A percentile compares a stretch with the other conserved stretches of the same genome.
phyloP scores from a whole-genome alignment of 2,888 invertebrate genomes.

The Agonopterix subpropinquella region DNA sequence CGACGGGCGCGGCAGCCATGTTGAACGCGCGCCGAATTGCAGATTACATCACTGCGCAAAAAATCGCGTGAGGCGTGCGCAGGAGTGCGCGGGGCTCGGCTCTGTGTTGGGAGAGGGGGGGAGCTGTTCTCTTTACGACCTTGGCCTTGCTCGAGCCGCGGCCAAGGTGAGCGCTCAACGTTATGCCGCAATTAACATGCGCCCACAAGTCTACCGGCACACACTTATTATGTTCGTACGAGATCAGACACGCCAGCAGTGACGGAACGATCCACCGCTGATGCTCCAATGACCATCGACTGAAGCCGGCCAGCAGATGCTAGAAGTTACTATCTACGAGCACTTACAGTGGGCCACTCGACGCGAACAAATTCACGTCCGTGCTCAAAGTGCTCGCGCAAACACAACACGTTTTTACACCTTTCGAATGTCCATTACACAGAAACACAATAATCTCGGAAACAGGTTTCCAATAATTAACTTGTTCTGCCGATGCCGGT shows the following conservation, averaged over 20 bases:
- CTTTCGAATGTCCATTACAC: conserved; percentile 25
- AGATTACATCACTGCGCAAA: conserved; percentile 71
- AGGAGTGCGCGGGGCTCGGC: conserved; percentile 17
- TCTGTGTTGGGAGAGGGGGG: conserved; percentile 12
- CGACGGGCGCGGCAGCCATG: conserved; percentile 52
- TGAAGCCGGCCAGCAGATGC: no score
- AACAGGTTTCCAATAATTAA: conserved; percentile 34
- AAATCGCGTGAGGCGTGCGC: conserved; percentile 45
- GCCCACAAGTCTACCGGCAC: conserved; percentile 62
- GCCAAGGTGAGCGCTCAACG: conserved; percentile 64
- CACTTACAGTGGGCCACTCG: no score
- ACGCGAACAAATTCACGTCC: conserved; percentile 12
- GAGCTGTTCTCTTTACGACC: conserved; percentile 33
- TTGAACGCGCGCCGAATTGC: conserved; percentile 67
- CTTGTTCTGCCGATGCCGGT: conserved; percentile 16
- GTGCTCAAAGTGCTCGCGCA: conserved; percentile 25
- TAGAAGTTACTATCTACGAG: no score
- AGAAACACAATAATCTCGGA: conserved; percentile 13
- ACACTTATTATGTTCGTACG: conserved; percentile 5
- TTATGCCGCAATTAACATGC: conserved; percentile 63
- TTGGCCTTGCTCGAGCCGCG: conserved; percentile 69
- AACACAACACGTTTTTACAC: conserved; percentile 34
- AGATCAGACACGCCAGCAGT: neutral
- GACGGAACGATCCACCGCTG: no score
- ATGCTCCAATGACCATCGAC: no score